phyloP scores from a whole-genome alignment of 1,140 invertebrate species.

The Nephila pilipes region DNA sequence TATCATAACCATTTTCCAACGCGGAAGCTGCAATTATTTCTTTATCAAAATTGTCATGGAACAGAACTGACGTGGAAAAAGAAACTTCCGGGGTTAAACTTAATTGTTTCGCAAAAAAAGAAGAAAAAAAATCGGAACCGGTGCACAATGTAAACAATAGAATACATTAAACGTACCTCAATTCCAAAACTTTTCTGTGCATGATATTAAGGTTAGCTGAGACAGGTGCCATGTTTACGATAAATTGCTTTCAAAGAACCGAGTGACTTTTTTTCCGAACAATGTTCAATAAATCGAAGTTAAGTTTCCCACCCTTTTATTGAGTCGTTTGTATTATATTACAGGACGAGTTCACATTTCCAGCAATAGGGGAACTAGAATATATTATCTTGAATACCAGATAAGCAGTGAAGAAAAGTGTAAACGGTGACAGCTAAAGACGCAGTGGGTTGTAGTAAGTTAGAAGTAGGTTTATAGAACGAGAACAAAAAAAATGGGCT shows the following conservation, averaged over 20 bases:
- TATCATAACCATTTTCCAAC: neutral
- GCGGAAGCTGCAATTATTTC: neutral
- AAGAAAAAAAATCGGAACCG: too few relatives aligned
- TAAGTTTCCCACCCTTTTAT: too few relatives aligned
- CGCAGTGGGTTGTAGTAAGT: neutral
- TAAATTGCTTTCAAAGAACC: neutral
- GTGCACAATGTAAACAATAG: neutral
- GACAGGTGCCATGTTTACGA: neutral
- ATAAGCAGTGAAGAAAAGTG: neutral
- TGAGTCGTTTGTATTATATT: neutral
- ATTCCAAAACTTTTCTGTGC: neutral
- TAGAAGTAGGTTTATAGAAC: conserved; percentile 26
- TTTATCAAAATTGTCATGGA: neutral
- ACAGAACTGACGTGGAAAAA: neutral
- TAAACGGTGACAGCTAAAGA: neutral
- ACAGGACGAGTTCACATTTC: neutral
- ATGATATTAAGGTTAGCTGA: neutral
- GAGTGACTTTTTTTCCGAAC: neutral
- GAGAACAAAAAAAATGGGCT: neutral
- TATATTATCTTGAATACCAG: too few relatives aligned
- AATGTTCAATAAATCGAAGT: neutral
- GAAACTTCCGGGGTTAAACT: neutral
- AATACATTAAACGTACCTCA: neutral
- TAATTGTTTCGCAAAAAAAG: neutral
- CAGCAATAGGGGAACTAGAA: neutral